phyloP scores from a whole-genome alignment of 2,797 vertebrate species.

The Sebastes iracundus region DNA sequence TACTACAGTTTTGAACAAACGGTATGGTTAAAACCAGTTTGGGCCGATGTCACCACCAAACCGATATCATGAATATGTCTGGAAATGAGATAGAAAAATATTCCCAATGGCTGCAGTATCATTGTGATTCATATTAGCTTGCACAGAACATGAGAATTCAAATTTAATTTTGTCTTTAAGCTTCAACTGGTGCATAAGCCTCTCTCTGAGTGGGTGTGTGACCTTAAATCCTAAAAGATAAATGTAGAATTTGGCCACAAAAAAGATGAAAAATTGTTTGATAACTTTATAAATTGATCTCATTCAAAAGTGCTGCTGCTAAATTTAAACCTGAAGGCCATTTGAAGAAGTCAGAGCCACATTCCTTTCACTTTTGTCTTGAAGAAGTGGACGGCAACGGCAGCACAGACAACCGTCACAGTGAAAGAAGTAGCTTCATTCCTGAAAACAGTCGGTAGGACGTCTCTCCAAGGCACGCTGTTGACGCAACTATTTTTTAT shows the following conservation, averaged over 20 bases:
- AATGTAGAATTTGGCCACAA: background rate
- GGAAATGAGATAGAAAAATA: background rate
- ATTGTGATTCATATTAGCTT: background rate
- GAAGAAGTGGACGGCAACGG: conserved; percentile 26
- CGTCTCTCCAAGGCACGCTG: background rate
- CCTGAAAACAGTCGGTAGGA: background rate
- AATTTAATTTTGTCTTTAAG: background rate
- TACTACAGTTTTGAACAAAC: background rate
- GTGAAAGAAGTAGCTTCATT: background rate
- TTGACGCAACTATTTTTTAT: background rate
- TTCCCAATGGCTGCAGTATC: background rate
- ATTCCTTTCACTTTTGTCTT: conserved; percentile 32
- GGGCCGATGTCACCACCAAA: background rate
- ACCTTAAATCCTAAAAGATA: background rate
- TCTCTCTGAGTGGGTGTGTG: background rate
- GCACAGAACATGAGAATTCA: background rate
- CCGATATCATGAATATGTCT: background rate
- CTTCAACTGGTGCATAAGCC: background rate
- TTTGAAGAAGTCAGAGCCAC: conserved; percentile 1
- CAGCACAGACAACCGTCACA: background rate
- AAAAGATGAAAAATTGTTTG: background rate
- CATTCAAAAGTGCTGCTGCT: background rate
- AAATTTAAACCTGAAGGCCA: conserved; percentile 36
- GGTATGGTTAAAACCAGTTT: background rate
- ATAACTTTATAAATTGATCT: background rate